Evolutionary conservation across 30 jellyfish, hydroid and myxozoan species (phyloP), one percentile per base, ranked within the genome.

Genomic region (Rhopilema esculentum): DNA sequence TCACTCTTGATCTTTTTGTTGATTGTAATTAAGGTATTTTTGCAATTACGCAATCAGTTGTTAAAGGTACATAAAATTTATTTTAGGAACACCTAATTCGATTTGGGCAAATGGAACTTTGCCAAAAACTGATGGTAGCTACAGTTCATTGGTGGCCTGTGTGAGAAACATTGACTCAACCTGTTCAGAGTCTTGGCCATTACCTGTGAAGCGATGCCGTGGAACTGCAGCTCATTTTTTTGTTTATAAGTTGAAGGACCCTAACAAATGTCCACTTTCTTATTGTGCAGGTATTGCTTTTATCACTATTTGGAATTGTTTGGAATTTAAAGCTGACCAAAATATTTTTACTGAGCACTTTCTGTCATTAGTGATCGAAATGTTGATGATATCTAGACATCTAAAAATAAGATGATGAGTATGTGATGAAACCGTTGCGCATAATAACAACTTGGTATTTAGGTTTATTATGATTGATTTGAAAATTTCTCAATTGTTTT

Each of bases 271-370:
- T 76, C 75, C 94, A 65, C 82, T 90, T 94, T 71, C 91, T 0
- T 90, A 90, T 49, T 90, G 97, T 66, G 94, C 94, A 61, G 97
- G 97, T 90, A 40, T n/a, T n/a, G n/a, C n/a, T n/a, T n/a, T n/a
- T n/a, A n/a, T n/a, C n/a, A n/a, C n/a, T n/a, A n/a, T n/a, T n/a
- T n/a, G n/a, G n/a, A n/a, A n/a, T n/a, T n/a, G n/a, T n/a, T n/a
- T n/a, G n/a, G n/a, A n/a, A n/a, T n/a, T n/a, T n/a, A n/a, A n/a
- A n/a, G n/a, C n/a, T n/a, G n/a, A n/a, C n/a, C n/a, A n/a, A n/a
- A n/a, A n/a, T n/a, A n/a, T n/a, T n/a, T n/a, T n/a, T n/a, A n/a
- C n/a, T n/a, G n/a, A n/a, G n/a, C n/a, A n/a, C n/a, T n/a, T n/a
- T n/a, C n/a, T n/a, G n/a, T n/a, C n/a, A n/a, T n/a, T n/a, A n/a